These are phyloP conservation scores for Hormaphis cornu DNA, from an alignment of 1,140 invertebrate species.

Conservation along the genomic window DNA sequence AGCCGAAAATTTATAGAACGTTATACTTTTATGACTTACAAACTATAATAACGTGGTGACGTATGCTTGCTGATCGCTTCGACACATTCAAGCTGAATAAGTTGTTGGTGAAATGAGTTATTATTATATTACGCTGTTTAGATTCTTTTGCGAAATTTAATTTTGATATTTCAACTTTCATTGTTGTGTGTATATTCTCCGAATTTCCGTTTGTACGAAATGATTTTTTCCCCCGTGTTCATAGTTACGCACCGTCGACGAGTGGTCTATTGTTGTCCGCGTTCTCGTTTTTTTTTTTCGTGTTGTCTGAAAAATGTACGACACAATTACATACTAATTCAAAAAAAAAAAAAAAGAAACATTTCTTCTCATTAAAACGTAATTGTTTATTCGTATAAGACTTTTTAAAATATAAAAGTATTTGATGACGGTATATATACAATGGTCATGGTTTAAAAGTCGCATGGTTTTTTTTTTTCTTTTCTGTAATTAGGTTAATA, in stretches of 20 bases:
- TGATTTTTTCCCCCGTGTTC: not conserved
- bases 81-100: too few relatives aligned
- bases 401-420: not conserved
- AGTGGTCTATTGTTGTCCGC: conserved; percentile 1
- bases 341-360: not conserved
- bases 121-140: too few relatives aligned
- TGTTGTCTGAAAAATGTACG: not conserved
- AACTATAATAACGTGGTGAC: too few relatives aligned
- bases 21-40: too few relatives aligned
- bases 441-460: conserved; percentile 3
- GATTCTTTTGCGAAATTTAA: too few relatives aligned
- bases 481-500: too few relatives aligned
- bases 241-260: conserved; percentile 10
- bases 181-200: too few relatives aligned
- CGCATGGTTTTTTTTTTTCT: not conserved
- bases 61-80: too few relatives aligned
- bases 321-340: conserved; percentile 1
- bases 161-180: too few relatives aligned
- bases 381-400: not conserved
- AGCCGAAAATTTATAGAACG: too few relatives aligned
- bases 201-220: too few relatives aligned
- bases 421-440: not conserved
- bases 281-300: not conserved
- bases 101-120: too few relatives aligned
- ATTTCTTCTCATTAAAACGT: not conserved